Conservation (phyloP, 2,113 vertebrate genomes). For the Lycocorax pyrrhopterus region DNA sequence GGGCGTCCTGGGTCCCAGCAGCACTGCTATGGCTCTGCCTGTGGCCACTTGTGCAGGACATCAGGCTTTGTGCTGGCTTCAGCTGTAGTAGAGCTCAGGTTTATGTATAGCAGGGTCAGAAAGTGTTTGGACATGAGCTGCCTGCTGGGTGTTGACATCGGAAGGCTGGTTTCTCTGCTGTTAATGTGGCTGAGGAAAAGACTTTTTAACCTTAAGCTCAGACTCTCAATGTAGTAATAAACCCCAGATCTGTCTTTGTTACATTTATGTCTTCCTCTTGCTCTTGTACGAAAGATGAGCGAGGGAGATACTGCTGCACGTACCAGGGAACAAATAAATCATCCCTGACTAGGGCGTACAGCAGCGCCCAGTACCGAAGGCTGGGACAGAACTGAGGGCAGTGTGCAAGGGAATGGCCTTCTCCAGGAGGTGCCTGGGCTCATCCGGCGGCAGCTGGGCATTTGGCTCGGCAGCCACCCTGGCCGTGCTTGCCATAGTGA, state of each 20-base stretch:
- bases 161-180: not conserved
- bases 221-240: not conserved
- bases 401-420: not conserved
- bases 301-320: fast-evolving
- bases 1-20: fast-evolving
- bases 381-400: not conserved
- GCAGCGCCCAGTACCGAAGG: not conserved
- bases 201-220: not conserved
- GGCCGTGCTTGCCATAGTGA: not conserved
- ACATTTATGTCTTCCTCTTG: not conserved
- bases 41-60: fast-evolving
- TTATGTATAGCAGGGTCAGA: not conserved
- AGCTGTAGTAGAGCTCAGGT: not conserved
- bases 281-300: not conserved
- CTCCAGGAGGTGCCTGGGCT: not conserved
- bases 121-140: not conserved
- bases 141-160: fast-evolving
- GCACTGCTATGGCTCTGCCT: not conserved
- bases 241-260: not conserved
- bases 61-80: not conserved
- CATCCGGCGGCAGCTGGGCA: fast-evolving
- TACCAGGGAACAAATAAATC: not conserved
- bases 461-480: fast-evolving
- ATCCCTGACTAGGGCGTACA: fast-evolving
- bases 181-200: not conserved